Evolutionary conservation across 2,113 vertebrate species (phyloP), one percentile per base, ranked within the genome.

Genomic region (Azemiops feae): DNA sequence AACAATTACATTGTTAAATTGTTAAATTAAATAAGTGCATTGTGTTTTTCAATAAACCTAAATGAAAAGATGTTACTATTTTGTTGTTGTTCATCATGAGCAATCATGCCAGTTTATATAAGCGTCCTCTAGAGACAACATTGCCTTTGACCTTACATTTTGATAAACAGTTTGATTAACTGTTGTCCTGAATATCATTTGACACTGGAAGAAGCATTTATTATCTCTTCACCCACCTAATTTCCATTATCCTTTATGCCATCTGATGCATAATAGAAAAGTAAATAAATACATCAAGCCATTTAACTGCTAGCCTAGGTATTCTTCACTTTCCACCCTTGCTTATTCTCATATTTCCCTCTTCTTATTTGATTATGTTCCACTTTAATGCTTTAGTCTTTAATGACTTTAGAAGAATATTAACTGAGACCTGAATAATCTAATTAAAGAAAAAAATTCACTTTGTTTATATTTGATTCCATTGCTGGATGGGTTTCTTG

Each of bases 111-210:
- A 23, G 14, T 94, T 91, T 87, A 88, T 93, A 93, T 50, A 69
- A 86, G 94, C 91, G 4, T 88, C 85, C 86, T 95, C 53, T 93
- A 45, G 85, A 86, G 81, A 10, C 4, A 47, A 27, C 89, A 11
- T 93, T 94, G 93, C 54, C 12, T 53, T 11, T 0, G 3, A 94
- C 85, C 85, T 96, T 93, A 34, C 18, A 52, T 18, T 53, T 89
- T 96, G 93, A 95, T 93, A 95, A 97, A 95, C 89, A 94, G 85
- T 92, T 96, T 94, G 91, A 92, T 96, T 96, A 94, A 90, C 53
- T 96, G 50, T 92, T 94, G 47, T 89, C 20, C 30, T 94, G 91
- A 92, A 95, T 94, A 91, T 95, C 89, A 91, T 94, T 91, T 90
- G 91, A 34, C 16, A 89, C 18, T 91, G 87, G 53, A 96, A 90